Percentiles rank a stretch among this genome's conserved stretches.
Conservation (phyloP, 2,888 invertebrate genomes). For the Papilio demoleus region DNA sequence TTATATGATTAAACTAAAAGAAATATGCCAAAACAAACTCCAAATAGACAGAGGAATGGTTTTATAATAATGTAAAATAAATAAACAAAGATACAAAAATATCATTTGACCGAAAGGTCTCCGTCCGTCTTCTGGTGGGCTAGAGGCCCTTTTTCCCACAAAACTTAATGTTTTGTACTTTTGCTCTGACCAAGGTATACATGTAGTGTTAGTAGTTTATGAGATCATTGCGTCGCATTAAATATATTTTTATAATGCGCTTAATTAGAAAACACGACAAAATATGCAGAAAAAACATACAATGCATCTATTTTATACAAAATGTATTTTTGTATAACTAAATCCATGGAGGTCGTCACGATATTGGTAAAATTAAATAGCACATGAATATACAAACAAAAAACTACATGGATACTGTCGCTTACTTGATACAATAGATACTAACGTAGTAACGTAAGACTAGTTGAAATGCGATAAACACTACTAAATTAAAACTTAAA, state of each 20-base stretch:
- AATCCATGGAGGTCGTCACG: constrained; percentile 60
- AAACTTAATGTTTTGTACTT: constrained; percentile 72
- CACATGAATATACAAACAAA: constrained; percentile 79
- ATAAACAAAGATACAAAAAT: constrained; percentile 80
- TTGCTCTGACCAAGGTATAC: constrained; percentile 71
- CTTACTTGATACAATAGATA: constrained; percentile 72
- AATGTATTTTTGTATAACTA: constrained; percentile 66
- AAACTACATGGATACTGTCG: constrained; percentile 67
- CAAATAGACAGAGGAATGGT: constrained; percentile 73
- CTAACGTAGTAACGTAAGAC: constrained; percentile 80
- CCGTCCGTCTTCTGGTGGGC: constrained; percentile 45
- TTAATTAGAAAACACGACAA: constrained; percentile 79
- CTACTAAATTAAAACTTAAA: constrained; percentile 78
- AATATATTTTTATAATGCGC: constrained; percentile 65
- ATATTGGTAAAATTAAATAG: constrained; percentile 66
- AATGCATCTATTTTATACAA: constrained; percentile 71
- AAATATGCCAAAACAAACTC: constrained; percentile 68
- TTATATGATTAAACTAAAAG: constrained; percentile 49
- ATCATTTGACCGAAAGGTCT: constrained; percentile 65
- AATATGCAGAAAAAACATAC: constrained; percentile 77
- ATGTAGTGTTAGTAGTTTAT: constrained; percentile 81
- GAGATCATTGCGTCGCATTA: constrained; percentile 81
- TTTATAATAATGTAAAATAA: constrained; percentile 70
- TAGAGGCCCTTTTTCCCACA: constrained; percentile 38
- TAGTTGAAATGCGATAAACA: constrained; percentile 82